Conservation (phyloP, 2,888 invertebrate genomes). For the Dysmachus trigonus region DNA sequence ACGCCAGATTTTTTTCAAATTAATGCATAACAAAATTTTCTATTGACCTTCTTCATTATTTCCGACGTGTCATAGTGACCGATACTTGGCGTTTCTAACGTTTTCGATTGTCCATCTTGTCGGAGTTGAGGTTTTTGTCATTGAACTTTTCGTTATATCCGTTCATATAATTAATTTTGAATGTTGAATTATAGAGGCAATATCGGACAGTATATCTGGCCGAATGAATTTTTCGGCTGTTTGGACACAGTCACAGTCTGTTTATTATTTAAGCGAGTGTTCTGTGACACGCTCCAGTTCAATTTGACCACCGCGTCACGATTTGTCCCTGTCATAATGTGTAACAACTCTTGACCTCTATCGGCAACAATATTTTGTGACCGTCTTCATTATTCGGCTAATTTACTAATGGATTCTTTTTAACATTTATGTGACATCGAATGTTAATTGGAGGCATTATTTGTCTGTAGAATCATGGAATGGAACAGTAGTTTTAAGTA, state of each 20-base stretch:
- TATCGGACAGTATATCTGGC: background rate
- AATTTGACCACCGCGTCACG: background rate
- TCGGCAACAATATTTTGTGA: background rate
- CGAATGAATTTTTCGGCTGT: background rate
- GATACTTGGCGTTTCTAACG: background rate
- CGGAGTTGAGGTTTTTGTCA: background rate
- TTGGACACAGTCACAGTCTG: background rate
- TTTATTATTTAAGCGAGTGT: background rate
- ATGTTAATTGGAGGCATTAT: background rate
- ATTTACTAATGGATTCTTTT: background rate
- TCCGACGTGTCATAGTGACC: background rate
- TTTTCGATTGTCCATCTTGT: background rate
- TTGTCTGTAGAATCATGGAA: background rate
- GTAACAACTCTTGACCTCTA: background rate
- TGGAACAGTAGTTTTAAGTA: background rate
- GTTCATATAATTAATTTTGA: background rate
- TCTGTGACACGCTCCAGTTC: background rate
- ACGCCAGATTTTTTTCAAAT: background rate
- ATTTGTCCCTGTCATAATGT: background rate
- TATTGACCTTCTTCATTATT: background rate
- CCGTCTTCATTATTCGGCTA: background rate
- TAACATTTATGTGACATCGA: background rate
- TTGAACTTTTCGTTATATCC: background rate
- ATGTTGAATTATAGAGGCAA: background rate
- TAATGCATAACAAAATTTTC: background rate